These are phyloP conservation scores for Mactromeris polynyma DNA, from an alignment of 2,888 invertebrate genomes.

Conservation along the genomic window DNA sequence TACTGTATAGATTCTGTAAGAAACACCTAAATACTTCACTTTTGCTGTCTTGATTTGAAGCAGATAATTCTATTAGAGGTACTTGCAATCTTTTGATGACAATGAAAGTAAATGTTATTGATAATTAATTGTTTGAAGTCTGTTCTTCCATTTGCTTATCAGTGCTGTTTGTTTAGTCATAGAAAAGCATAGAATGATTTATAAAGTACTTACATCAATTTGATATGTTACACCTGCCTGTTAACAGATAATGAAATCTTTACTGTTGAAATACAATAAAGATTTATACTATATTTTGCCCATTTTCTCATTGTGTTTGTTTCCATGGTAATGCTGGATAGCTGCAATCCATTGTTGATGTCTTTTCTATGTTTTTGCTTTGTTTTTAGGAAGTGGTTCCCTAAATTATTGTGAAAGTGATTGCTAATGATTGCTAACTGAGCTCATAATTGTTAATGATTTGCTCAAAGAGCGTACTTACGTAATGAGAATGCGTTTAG, in stretches of 20 bases:
- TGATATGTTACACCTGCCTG: neutral
- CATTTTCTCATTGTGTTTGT: neutral
- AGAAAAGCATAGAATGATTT: neutral
- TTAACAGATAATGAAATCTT: neutral
- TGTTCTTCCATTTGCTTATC: neutral
- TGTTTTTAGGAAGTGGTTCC: too few relatives aligned
- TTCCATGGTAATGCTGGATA: neutral
- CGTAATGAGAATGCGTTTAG: too few relatives aligned
- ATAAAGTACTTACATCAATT: neutral
- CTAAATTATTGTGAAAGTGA: too few relatives aligned
- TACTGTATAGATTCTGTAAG: too few relatives aligned
- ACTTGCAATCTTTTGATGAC: neutral
- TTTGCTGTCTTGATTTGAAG: neutral
- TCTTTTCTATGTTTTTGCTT: too few relatives aligned
- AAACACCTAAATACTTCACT: neutral
- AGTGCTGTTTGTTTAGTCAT: neutral
- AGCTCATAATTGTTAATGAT: too few relatives aligned
- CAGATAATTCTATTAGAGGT: neutral
- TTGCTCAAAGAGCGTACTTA: too few relatives aligned
- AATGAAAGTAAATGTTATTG: slow-evolving; percentile 3
- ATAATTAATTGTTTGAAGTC: neutral
- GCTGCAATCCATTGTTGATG: neutral
- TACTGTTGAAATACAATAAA: slow-evolving; percentile 10
- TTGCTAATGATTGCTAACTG: too few relatives aligned
- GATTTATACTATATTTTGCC: neutral